phyloP scores from a whole-genome alignment of 2,113 vertebrate genomes.

The Oryzias celebensis region DNA sequence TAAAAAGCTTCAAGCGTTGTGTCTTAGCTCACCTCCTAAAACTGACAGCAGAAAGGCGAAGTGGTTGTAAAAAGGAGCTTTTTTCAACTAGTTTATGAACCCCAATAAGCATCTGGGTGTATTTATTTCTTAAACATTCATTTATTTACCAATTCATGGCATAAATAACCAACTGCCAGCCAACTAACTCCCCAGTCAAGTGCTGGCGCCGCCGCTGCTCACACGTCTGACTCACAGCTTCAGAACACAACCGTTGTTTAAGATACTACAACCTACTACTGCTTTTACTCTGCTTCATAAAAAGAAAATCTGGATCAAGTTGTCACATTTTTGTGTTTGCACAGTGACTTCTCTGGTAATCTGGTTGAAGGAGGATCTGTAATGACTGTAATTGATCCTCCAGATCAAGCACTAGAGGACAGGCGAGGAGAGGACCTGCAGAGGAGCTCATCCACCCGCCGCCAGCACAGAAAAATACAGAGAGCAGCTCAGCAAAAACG shows the following conservation, averaged over 20 bases:
- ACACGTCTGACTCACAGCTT: background rate
- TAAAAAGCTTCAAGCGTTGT: too few species aligned
- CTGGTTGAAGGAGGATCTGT: slow-evolving; percentile 10
- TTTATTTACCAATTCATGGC: too few species aligned
- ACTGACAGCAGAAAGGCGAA: too few species aligned
- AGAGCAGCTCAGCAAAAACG: background rate
- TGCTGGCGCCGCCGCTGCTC: background rate
- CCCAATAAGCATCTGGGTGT: too few species aligned
- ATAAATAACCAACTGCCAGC: too few species aligned
- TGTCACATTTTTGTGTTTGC: background rate
- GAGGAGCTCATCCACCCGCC: slow-evolving; percentile 11
- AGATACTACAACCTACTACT: background rate
- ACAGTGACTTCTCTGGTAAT: slow-evolving; percentile 4
- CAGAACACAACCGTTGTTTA: background rate
- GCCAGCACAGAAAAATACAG: background rate
- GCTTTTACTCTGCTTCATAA: background rate
- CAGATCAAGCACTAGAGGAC: slow-evolving; percentile 6
- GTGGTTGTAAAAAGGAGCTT: too few species aligned
- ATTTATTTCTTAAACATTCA: too few species aligned
- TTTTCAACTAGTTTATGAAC: too few species aligned
- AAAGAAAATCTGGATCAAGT: background rate
- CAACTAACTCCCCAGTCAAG: background rate
- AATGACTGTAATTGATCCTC: slow-evolving; percentile 4
- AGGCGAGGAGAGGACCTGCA: slow-evolving; percentile 5
- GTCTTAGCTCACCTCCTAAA: too few species aligned